Evolutionary conservation across 2,888 invertebrate species (phyloP), one percentile per base, ranked within the genome.

Genomic region (Spisula solida): DNA sequence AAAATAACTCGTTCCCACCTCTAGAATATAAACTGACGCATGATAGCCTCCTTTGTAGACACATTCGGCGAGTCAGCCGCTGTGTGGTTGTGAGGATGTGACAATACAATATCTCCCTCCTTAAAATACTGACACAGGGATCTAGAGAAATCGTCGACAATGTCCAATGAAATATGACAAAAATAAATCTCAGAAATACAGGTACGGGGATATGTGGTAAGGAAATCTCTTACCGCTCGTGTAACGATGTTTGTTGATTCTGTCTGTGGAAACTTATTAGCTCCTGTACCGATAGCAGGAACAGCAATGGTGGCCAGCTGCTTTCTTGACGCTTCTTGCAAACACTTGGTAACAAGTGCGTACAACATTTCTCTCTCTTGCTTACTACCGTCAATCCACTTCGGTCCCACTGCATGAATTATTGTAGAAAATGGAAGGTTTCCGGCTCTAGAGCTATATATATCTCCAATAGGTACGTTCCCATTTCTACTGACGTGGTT

Each of bases 201-300:
- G n/a, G 82, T 80, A 1, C 55, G 78, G 10, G 88, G 89, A n/a
- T 83, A 48, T 18, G 83, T 47, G 6, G 70, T 31, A 14, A 92
- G 84, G n/a, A 88, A 89, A 25, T 87, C 70, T 56, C 86, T 85
- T 12, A 93, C 60, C n/a, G 92, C 83, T 6, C 41, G 80, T 5
- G 90, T 82, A 14, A 93, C 88, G 18, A 48, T 75, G 20, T n/a
- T 29, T 14, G 92, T 90, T 25, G 93, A 86, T n/a, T 86, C 29
- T 0, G 81, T 75, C 14, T 93, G 18, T 0, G 95, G 95, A 86
- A 93, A 94, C 18, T 91, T 92, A 86, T 92, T 94, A n/a, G 94
- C 92, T 12, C 95, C 95, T 14, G 94, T 91, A 88, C 95, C 94
- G 25, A 96, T 89, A 6, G 95, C 94, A 34, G 96, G 95, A 31